Evolutionary conservation across 2,113 vertebrate species (phyloP).

Genomic region (Hyaena hyaena): DNA sequence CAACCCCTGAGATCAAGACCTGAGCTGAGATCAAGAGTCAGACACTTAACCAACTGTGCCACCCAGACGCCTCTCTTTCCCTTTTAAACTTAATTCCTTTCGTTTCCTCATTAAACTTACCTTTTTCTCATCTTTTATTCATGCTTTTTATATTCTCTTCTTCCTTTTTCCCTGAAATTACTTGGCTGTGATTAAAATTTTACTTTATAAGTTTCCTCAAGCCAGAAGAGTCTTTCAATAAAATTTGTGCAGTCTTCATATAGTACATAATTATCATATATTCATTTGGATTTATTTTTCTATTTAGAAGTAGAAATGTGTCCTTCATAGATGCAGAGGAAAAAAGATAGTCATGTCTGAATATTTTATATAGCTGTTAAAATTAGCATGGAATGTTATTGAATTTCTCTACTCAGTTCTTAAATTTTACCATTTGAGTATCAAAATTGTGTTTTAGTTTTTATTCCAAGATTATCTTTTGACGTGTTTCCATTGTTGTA

Average conservation of each 20-base stretch:
- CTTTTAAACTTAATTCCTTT: background rate
- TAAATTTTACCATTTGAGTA: conserved; percentile 40
- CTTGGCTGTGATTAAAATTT: conserved; percentile 42
- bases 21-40: too few relatives aligned
- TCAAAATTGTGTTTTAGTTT: conserved; percentile 48
- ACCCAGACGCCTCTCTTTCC: background rate
- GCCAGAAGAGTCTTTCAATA: background rate
- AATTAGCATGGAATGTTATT: conserved; percentile 23
- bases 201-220: conserved; percentile 3
- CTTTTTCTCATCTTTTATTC: background rate
- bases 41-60: too few relatives aligned
- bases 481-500: background rate
- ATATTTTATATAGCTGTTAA: conserved; percentile 2
- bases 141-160: background rate
- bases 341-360: background rate
- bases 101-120: background rate
- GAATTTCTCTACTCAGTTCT: conserved; percentile 29
- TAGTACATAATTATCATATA: background rate
- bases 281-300: conserved; percentile 41
- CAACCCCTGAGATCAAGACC: too few relatives aligned
- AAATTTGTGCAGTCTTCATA: background rate
- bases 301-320: conserved; percentile 49
- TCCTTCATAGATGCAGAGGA: background rate
- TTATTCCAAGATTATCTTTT: conserved; percentile 49
- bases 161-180: background rate